Conservation (phyloP, 2,888 invertebrate species). For the Caenorhabditis sp. region DNA sequence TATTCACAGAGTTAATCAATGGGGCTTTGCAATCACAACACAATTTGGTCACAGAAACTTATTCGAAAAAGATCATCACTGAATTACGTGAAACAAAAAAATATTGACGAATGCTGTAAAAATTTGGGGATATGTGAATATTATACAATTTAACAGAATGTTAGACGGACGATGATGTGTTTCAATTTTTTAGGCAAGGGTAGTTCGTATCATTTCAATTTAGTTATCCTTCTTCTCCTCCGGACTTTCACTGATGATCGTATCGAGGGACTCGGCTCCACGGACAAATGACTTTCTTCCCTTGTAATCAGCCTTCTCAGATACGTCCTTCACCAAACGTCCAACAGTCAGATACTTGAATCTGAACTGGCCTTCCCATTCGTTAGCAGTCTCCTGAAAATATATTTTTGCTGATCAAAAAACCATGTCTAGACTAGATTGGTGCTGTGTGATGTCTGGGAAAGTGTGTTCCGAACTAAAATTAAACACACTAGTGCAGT, state of each 20-base stretch:
- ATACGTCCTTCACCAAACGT: conserved; percentile 72
- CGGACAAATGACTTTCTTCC: conserved; percentile 60
- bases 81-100: not conserved
- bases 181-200: conserved; percentile 9
- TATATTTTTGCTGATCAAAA: not conserved
- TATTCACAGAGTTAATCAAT: not conserved
- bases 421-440: conserved; percentile 7
- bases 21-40: not conserved
- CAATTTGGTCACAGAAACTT: not conserved
- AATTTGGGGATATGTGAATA: conserved; percentile 9
- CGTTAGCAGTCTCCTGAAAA: conserved; percentile 70
- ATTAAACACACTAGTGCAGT: not conserved
- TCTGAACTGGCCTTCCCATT: conserved; percentile 74
- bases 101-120: not conserved
- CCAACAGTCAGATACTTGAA: conserved; percentile 76
- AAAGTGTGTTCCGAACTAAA: not conserved
- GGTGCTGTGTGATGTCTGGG: not conserved
- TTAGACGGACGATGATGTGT: not conserved
- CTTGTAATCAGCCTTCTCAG: conserved; percentile 70
- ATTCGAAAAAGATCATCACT: not conserved
- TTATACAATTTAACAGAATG: not conserved
- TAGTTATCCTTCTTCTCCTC: conserved; percentile 41
- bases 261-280: conserved; percentile 45
- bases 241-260: conserved; percentile 24
- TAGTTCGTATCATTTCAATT: not conserved